Conservation (phyloP, 2,797 vertebrate species). For the Otolemur crassicaudatus region DNA sequence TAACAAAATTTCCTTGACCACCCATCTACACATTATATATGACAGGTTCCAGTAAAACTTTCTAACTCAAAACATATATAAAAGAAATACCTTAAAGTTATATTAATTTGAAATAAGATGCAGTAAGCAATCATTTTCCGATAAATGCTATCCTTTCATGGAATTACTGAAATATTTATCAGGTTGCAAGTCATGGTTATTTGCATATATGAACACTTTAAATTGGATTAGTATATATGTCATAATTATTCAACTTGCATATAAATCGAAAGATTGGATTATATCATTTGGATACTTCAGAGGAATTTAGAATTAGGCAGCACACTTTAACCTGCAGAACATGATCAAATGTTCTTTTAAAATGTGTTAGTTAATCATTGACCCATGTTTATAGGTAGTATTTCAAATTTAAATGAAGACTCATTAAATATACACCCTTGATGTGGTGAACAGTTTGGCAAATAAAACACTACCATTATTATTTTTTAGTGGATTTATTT, state of each 20-base stretch:
- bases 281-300: constrained; percentile 18
- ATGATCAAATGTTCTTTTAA: neutral
- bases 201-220: constrained; percentile 77
- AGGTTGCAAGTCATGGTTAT: constrained; percentile 71
- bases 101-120: constrained; percentile 47
- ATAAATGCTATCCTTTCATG: constrained; percentile 75
- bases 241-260: constrained; percentile 79
- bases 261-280: constrained; percentile 67
- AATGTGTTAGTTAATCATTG: neutral
- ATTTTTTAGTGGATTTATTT: too few relatives aligned
- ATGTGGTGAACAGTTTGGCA: neutral
- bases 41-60: neutral
- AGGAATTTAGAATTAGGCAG: constrained; percentile 1
- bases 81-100: constrained; percentile 56
- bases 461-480: neutral
- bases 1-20: neutral
- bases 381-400: neutral
- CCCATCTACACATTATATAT: neutral
- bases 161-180: constrained; percentile 84
- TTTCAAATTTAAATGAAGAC: neutral
- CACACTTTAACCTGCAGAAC: neutral
- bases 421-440: neutral
- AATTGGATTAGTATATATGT: constrained; percentile 85
- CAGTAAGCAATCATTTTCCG: constrained; percentile 65
- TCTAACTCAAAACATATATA: neutral